These are phyloP conservation scores for Abrostola tripartita DNA, from an alignment of 2,888 invertebrate genomes.

Conservation along the genomic window DNA sequence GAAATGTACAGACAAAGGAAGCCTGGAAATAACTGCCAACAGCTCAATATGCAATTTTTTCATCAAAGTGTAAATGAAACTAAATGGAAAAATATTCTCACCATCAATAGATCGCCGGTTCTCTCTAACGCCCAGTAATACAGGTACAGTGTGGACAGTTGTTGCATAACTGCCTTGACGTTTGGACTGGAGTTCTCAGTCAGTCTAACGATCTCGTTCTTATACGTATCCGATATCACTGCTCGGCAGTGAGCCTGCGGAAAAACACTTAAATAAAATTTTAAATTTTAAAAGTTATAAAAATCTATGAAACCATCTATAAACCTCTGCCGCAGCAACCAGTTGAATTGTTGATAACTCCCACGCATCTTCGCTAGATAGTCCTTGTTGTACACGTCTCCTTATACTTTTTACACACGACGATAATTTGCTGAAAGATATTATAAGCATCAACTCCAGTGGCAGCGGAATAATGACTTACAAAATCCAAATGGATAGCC, in stretches of 20 bases:
- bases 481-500: too few relatives aligned
- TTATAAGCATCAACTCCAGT: conserved; percentile 7
- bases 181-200: conserved; percentile 86
- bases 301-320: neutral
- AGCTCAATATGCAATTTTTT: too few relatives aligned
- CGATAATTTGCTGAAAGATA: conserved; percentile 89
- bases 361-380: conserved; percentile 93
- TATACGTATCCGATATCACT: conserved; percentile 92
- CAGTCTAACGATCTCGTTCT: conserved; percentile 84
- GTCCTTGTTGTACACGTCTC: conserved; percentile 88
- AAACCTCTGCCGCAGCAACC: conserved; percentile 93
- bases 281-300: neutral
- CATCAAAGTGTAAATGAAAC: too few relatives aligned
- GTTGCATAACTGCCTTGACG: conserved; percentile 90
- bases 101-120: conserved; percentile 93
- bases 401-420: conserved; percentile 90
- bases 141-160: conserved; percentile 92
- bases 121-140: conserved; percentile 92
- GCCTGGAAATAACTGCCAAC: too few relatives aligned
- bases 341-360: conserved; percentile 94
- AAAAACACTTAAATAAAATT: neutral
- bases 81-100: conserved; percentile 81
- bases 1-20: too few relatives aligned
- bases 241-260: conserved; percentile 94
- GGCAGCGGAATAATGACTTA: too few relatives aligned